Percentiles rank a stretch among this genome's conserved stretches.
Evolutionary conservation across 2,113 vertebrate species (phyloP).

Genomic region (Nipponia nippon): DNA sequence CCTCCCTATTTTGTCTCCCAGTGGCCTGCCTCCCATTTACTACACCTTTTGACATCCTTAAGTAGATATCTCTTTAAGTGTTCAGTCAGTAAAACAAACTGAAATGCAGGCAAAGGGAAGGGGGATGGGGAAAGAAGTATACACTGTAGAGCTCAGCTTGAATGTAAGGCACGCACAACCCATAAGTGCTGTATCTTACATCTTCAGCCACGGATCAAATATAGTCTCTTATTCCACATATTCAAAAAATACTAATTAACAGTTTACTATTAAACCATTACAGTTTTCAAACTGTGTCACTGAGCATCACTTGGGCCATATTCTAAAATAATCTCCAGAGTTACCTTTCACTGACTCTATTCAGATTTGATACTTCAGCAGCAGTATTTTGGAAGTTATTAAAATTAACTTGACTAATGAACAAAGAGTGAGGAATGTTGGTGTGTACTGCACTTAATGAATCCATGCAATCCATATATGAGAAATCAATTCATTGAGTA

Average conservation of each 20-base stretch:
- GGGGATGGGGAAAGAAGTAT: neutral
- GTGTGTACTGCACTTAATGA: neutral
- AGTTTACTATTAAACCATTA: neutral
- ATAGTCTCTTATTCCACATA: neutral
- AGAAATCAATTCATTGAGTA: neutral
- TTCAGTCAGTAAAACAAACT: slow-evolving; percentile 76
- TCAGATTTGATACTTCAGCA: neutral
- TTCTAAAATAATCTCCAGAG: neutral
- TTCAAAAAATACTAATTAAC: neutral
- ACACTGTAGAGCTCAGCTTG: neutral
- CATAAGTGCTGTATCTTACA: accelerated
- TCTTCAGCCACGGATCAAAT: neutral
- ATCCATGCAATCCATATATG: neutral
- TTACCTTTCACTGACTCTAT: neutral
- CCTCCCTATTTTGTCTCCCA: slow-evolving; percentile 56
- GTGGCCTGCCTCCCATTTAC: slow-evolving; percentile 69
- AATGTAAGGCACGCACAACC: accelerated
- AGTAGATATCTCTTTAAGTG: slow-evolving; percentile 79
- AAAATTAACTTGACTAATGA: neutral
- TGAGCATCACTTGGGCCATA: neutral
- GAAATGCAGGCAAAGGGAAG: slow-evolving; percentile 34
- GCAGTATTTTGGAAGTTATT: neutral
- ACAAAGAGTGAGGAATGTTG: neutral
- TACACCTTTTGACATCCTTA: slow-evolving; percentile 83
- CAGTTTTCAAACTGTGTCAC: neutral